Evolutionary conservation across 2,797 vertebrate species (phyloP).

Genomic region (Streptopelia turtur): DNA sequence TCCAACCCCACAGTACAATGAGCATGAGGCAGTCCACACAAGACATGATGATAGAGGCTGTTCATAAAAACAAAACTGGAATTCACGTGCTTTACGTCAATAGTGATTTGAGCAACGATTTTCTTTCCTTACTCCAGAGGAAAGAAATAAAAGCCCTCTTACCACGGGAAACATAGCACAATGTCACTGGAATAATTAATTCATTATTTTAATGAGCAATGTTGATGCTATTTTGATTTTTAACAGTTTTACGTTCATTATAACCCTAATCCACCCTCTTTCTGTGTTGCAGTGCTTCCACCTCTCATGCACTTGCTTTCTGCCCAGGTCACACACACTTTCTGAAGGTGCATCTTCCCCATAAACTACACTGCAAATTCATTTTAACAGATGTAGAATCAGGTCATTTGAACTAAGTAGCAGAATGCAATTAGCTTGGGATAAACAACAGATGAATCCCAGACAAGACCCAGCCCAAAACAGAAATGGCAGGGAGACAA

Average conservation of each 20-base stretch:
- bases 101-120: not conserved
- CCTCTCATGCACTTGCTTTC: not conserved
- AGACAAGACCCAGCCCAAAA: not conserved
- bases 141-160: not conserved
- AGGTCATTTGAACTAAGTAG: not conserved
- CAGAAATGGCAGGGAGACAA: not conserved
- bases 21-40: not conserved
- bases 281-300: not conserved
- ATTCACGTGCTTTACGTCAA: not conserved
- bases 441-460: not conserved
- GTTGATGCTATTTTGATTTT: not conserved
- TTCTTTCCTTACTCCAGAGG: not conserved
- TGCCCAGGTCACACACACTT: not conserved
- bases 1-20: conserved; percentile 37
- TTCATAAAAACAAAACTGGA: conserved; percentile 43
- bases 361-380: not conserved
- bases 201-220: not conserved
- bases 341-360: not conserved
- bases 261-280: not conserved
- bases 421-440: not conserved
- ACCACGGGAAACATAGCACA: not conserved
- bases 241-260: not conserved
- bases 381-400: not conserved
- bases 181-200: not conserved
- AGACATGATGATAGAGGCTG: conserved; percentile 11